Evolutionary conservation across 2,113 vertebrate genomes (phyloP), one percentile per base, ranked within the genome.

Genomic region (Epinephelus moara): DNA sequence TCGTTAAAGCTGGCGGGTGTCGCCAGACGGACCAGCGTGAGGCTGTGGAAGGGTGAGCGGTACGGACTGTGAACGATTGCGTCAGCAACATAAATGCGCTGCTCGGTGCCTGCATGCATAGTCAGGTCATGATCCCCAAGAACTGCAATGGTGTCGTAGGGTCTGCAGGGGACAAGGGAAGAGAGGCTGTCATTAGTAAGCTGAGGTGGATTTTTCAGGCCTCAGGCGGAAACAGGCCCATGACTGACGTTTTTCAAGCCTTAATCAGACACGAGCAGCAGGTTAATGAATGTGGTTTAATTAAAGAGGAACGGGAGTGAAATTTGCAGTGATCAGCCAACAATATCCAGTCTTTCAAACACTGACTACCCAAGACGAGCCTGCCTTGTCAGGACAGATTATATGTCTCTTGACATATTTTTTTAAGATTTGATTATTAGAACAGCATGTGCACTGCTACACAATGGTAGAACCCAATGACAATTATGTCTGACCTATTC

Each of bases 51-150:
- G n/a, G 90, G 71, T 1, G 67, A 87, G 30, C 60, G 89, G 91
- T 96, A 96, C 3, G 90, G 87, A 61, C 92, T 92, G 85, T 96
- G 95, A 3, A 1, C 0, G 4, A 95, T 49, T 0, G 86, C 67
- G 0, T 37, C 63, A 0, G 70, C 37, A 11, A 94, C 85, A 6
- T 1, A 3, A 2, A 95, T 90, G 40, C 88, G 90, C 86, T 96
- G 95, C 89, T 95, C 92, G 0, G 93, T 94, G 13, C 78, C 86
- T 68, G 95, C 94, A 4, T 89, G 80, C 2, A 80, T 79, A 4
- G 60, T 85, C 49, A 89, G 60, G 69, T 95, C 89, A 69, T 96
- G 94, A 4, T 95, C 94, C 2, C 95, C 95, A 0, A 95, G 67
- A 13, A 92, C 88, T 2, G 89, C 95, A 25, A 80, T 74, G 45